Evolutionary conservation across 1,140 invertebrate species (phyloP).

Genomic region (Telenomus remus): DNA sequence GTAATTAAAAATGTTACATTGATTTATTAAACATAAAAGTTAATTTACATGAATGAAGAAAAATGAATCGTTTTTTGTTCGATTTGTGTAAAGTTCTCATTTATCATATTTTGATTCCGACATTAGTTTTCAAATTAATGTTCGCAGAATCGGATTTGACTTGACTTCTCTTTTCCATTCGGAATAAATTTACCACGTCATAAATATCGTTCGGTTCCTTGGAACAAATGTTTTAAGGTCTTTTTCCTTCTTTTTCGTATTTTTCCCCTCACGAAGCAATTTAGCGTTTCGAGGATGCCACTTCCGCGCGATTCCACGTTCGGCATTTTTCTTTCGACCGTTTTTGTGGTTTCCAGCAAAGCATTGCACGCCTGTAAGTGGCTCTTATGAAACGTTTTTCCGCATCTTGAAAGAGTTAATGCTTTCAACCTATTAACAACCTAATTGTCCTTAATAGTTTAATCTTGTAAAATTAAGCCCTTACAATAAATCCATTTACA

Average conservation of each 20-base stretch:
- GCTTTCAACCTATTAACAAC: conserved; percentile 26
- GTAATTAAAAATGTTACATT: too few relatives aligned
- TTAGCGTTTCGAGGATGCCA: conserved; percentile 15
- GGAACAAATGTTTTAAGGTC: not conserved
- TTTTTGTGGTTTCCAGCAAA: conserved; percentile 27
- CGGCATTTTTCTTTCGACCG: conserved; percentile 18
- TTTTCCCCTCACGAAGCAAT: conserved; percentile 17
- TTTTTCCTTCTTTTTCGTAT: conserved; percentile 3
- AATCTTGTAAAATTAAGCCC: not conserved
- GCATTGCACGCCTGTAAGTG: conserved; percentile 16
- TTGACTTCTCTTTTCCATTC: too few relatives aligned
- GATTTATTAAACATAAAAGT: too few relatives aligned
- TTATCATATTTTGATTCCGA: too few relatives aligned
- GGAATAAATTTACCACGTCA: too few relatives aligned
- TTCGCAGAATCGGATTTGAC: too few relatives aligned
- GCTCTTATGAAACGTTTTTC: conserved; percentile 15
- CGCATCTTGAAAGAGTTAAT: conserved; percentile 7
- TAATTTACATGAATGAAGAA: too few relatives aligned
- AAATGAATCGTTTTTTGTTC: too few relatives aligned
- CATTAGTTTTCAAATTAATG: too few relatives aligned
- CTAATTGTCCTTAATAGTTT: conserved; percentile 1
- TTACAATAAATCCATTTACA: too few relatives aligned
- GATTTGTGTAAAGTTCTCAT: too few relatives aligned
- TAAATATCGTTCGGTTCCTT: not conserved
- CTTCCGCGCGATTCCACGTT: conserved; percentile 14